These are phyloP conservation scores for Chitala chitala DNA, from an alignment of 2,113 vertebrate species.

Conservation along the genomic window DNA sequence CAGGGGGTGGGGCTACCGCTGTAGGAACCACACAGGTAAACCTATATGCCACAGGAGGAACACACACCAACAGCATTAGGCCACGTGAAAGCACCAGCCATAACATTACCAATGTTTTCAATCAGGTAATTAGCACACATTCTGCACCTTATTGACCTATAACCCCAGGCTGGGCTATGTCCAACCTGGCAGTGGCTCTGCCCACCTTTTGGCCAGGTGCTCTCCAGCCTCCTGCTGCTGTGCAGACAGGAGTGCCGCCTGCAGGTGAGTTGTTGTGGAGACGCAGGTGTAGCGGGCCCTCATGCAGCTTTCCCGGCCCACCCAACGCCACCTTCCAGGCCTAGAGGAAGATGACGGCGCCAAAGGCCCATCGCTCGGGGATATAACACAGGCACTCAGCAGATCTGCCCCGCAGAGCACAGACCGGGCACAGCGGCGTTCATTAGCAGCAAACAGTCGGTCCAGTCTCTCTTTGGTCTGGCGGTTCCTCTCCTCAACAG, in stretches of 20 bases:
- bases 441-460: slow-evolving; percentile 74
- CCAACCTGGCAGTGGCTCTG: slow-evolving; percentile 1
- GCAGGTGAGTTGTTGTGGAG: slow-evolving; percentile 52
- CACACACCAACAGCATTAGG: background rate
- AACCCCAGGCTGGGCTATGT: no score
- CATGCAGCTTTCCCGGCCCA: slow-evolving; percentile 66
- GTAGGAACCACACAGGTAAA: slow-evolving; percentile 74
- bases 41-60: slow-evolving; percentile 53
- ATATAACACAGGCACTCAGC: slow-evolving; percentile 64
- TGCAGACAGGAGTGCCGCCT: slow-evolving; percentile 55
- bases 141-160: background rate
- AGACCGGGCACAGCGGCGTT: slow-evolving; percentile 71
- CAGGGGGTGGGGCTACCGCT: slow-evolving; percentile 72
- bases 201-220: slow-evolving; percentile 67
- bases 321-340: slow-evolving; percentile 65
- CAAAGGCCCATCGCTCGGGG: slow-evolving; percentile 6
- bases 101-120: background rate
- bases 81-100: no score
- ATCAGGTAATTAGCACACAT: no score
- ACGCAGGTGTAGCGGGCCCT: slow-evolving; percentile 51
- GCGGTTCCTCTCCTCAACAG: slow-evolving; percentile 74
- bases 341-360: slow-evolving; percentile 26
- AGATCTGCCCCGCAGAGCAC: slow-evolving; percentile 84
- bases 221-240: slow-evolving; percentile 51
- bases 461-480: slow-evolving; percentile 78